phyloP scores from a whole-genome alignment of 1,140 invertebrate species.

The Batillaria attramentaria region DNA sequence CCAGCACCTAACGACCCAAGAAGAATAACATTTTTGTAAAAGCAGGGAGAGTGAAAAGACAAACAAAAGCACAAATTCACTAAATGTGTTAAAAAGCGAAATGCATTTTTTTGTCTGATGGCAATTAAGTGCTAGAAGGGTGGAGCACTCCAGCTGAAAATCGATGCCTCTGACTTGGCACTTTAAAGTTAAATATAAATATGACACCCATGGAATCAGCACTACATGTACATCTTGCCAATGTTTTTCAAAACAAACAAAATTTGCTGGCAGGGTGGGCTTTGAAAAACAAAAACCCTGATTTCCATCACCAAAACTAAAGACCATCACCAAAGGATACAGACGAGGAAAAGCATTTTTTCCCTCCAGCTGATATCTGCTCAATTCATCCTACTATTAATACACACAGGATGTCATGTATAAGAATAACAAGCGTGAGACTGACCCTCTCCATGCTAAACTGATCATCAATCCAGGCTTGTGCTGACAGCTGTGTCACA shows the following conservation, averaged over 20 bases:
- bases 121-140: too few relatives aligned
- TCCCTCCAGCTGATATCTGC: not conserved
- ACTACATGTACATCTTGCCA: too few relatives aligned
- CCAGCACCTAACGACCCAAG: slow-evolving; percentile 21
- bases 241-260: too few relatives aligned
- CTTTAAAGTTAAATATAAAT: too few relatives aligned
- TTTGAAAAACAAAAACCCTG: too few relatives aligned
- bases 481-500: slow-evolving; percentile 24
- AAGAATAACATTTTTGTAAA: not conserved
- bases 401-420: too few relatives aligned
- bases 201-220: too few relatives aligned
- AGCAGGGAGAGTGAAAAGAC: not conserved
- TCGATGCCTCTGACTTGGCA: too few relatives aligned
- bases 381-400: not conserved
- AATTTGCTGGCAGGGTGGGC: too few relatives aligned
- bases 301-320: too few relatives aligned
- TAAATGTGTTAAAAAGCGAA: not conserved
- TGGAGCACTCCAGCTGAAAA: not conserved
- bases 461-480: slow-evolving; percentile 36
- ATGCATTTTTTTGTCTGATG: not conserved
- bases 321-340: not conserved
- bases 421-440: too few relatives aligned
- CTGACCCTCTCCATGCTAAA: slow-evolving; percentile 36
- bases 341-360: not conserved
- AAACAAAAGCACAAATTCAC: not conserved